These are phyloP conservation scores for Anguilla anguilla DNA, from an alignment of 2,797 vertebrate genomes.

Conservation along the genomic window DNA sequence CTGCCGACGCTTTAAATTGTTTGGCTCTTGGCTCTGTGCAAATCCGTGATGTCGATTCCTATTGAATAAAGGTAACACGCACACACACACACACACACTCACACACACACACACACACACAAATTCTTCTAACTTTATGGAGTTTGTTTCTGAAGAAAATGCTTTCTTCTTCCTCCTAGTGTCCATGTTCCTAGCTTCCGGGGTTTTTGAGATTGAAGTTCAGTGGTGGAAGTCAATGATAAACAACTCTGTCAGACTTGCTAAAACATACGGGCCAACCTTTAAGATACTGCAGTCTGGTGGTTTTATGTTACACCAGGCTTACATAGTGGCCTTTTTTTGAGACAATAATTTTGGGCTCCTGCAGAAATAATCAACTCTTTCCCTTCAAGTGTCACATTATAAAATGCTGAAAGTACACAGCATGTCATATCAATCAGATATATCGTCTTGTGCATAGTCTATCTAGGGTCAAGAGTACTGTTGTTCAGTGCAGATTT, in stretches of 20 bases:
- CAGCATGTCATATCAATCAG: not conserved
- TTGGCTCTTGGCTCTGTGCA: not conserved
- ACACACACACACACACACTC: not conserved
- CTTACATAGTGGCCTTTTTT: not conserved
- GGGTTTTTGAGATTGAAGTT: constrained; percentile 18
- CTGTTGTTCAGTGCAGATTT: not conserved
- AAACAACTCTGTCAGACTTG: not conserved
- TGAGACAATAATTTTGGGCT: not conserved
- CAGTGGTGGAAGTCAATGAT: constrained; percentile 23
- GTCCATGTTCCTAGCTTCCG: constrained; percentile 5
- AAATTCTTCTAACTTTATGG: not conserved
- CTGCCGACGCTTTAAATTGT: not conserved
- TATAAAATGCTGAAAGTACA: not conserved
- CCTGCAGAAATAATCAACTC: not conserved
- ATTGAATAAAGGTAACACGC: not conserved
- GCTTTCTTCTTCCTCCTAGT: constrained; percentile 4
- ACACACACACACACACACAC: not conserved
- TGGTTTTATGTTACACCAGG: not conserved
- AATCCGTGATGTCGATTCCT: not conserved
- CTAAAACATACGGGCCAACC: not conserved
- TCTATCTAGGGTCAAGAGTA: not conserved
- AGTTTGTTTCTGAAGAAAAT: constrained; percentile 24
- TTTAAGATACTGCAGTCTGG: not conserved
- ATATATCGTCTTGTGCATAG: not conserved
- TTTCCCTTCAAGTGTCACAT: not conserved